phyloP scores from a whole-genome alignment of 2,797 vertebrate genomes.

The Acomys russatus region DNA sequence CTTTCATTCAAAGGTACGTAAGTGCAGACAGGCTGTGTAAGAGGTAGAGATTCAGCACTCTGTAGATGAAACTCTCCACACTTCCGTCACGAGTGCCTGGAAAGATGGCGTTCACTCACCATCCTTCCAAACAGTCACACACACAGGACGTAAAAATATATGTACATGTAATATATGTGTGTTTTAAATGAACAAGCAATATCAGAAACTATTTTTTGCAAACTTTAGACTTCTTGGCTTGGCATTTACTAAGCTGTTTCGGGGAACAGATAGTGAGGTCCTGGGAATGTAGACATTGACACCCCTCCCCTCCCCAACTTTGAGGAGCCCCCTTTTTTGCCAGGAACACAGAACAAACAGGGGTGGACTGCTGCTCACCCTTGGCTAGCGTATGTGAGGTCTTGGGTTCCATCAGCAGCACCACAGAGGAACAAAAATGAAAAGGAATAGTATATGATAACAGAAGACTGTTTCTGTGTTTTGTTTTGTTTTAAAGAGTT shows the following conservation, averaged over 20 bases:
- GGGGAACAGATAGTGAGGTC: neutral
- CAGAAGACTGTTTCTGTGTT: neutral
- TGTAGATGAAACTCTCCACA: too few species aligned
- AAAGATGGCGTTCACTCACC: neutral
- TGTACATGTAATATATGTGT: neutral
- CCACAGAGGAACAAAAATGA: neutral
- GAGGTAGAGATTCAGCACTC: too few species aligned
- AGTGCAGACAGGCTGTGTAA: neutral
- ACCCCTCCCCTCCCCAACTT: neutral
- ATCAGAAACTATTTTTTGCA: neutral
- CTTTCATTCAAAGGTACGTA: neutral
- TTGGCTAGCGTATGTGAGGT: neutral
- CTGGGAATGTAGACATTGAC: neutral
- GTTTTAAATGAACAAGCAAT: neutral
- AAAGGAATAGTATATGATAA: neutral
- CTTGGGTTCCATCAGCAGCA: neutral
- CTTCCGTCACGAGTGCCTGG: neutral
- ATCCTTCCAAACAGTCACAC: neutral
- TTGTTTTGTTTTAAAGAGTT: neutral
- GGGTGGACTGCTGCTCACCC: accelerated
- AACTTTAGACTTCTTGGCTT: neutral
- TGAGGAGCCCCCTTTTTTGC: neutral
- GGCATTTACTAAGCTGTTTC: neutral
- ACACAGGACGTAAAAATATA: neutral
- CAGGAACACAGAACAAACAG: neutral